phyloP scores from a whole-genome alignment of 1,140 invertebrate species.

The Cepaea nemoralis region DNA sequence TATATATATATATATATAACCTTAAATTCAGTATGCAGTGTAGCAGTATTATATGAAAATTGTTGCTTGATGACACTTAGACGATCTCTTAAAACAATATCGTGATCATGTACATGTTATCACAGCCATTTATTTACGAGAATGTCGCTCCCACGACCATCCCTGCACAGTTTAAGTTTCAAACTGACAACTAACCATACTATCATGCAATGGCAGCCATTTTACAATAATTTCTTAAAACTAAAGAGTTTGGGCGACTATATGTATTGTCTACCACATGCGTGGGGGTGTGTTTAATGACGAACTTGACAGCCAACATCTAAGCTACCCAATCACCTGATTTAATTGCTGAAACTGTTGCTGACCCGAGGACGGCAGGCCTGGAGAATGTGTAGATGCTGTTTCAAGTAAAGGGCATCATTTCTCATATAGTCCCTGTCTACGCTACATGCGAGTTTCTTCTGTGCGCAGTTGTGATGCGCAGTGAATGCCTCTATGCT shows the following conservation, averaged over 20 bases:
- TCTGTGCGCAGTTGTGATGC: constrained; percentile 19
- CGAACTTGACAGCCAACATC: not conserved
- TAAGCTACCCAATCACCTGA: not conserved
- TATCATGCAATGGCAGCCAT: not conserved
- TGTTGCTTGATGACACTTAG: too few species aligned
- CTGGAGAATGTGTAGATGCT: not conserved
- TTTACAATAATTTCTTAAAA: not conserved
- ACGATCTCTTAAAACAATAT: too few species aligned
- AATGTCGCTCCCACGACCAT: too few species aligned
- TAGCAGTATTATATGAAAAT: too few species aligned
- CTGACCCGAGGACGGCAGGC: not conserved
- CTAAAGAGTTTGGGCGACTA: not conserved
- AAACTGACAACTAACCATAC: not conserved
- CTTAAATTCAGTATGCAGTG: too few species aligned
- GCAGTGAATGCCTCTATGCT: not conserved
- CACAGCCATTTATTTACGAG: too few species aligned
- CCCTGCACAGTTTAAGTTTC: not conserved
- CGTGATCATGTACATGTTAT: too few species aligned
- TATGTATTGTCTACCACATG: not conserved
- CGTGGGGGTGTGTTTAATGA: not conserved
- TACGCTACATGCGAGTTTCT: constrained; percentile 13
- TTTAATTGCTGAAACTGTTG: not conserved
- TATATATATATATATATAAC: too few species aligned
- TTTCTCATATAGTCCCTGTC: not conserved
- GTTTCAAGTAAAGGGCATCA: not conserved